Evolutionary conservation across 2,797 vertebrate species (phyloP), one percentile per base, ranked within the genome.

Genomic region (Lycodopsis pacificus): DNA sequence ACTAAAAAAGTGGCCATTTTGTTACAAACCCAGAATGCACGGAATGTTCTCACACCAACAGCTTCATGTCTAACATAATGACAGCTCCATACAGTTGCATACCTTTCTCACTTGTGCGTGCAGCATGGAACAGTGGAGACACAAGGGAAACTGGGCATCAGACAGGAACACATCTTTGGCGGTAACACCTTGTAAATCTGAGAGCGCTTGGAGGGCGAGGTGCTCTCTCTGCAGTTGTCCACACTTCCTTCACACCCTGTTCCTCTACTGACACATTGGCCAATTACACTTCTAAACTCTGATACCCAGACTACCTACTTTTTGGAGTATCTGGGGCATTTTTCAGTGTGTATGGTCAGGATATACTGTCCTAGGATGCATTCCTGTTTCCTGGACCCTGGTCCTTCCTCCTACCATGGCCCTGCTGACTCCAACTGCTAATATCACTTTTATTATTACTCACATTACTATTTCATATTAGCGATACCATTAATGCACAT

Each of bases 241-340:
- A 64, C 71, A 75, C 66, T 83, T 73, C 77, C 72, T 74, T 86
- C 79, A 82, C 83, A 58, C 74, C 74, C 79, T 76, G 79, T 80
- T 86, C 68, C 77, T 72, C 80, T 17, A 40, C 85, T 88, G 88
- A 85, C 89, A 91, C 73, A 80, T 85, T 76, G 88, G 78, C 89
- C 90, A 91, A 92, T 93, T 92, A 92, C 88, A 90, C 85, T 76
- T 88, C 82, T 80, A 87, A 86, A 88, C 79, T 66, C 80, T 80
- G 76, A 81, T 81, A 91, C 81, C 73, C 72, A 67, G 73, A 68
- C 65, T 75, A 65, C 59, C 64, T 79, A 61, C 72, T 78, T 85
- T 83, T 79, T 70, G 59, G 71, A 83, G 76, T 54, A 68, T 74
- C 74, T 58, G 15, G 81, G 66, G 62, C 83, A 65, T 76, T 82